Base-by-base conservation (phyloP, 2,888 invertebrate genomes). In the Spodoptera littoralis region DNA sequence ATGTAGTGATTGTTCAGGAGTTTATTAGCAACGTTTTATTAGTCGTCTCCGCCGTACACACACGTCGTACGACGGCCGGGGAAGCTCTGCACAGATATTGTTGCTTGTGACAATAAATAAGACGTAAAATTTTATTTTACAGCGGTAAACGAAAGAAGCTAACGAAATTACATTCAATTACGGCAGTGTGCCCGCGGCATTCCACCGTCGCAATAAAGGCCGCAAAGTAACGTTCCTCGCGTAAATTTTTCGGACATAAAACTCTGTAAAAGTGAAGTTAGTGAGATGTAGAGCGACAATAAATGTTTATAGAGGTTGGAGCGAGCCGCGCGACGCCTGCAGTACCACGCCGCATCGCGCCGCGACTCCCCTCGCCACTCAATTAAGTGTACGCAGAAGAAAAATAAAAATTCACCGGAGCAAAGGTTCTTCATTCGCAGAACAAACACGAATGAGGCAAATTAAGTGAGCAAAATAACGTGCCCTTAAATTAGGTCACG, bases 141-240 rank as follows among this genome's bases (percentile, higher is more conserved):
- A 93, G 81, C 93, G 81, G 88, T 88, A 92, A 92, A 91, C 88
- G 92, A 91, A 93, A 92, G 92, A 91, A 92, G 92, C 91, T 90
- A 91, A 91, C 91, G 90, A 92, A 94, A 94, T 94, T 94, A 93
- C 92, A 92, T 94, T 94, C 94, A 94, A 94, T 94, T 94, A 94
- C 90, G 84, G 84, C 84, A 81, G 85, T 84, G 84, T 81, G 87
- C 86, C 88, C 87, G 90, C 88, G 87, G 89, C 90, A 94, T 93
- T 92, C 93, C 87, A 79, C 78, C 73, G 81, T 78, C 77, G 93
- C 91, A 92, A 94, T 93, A 94, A 94, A 93, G 90, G 86, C 88
- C 82, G 81, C 87, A 85, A 75, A 84, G 82, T 86, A 87, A 88
- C 89, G 91, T 90, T 88, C 84, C 79, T 84, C 87, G 92, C 93